These are phyloP conservation scores for Hydrochoerus hydrochaeris DNA, from an alignment of 2,113 vertebrate genomes.

Conservation along the genomic window DNA sequence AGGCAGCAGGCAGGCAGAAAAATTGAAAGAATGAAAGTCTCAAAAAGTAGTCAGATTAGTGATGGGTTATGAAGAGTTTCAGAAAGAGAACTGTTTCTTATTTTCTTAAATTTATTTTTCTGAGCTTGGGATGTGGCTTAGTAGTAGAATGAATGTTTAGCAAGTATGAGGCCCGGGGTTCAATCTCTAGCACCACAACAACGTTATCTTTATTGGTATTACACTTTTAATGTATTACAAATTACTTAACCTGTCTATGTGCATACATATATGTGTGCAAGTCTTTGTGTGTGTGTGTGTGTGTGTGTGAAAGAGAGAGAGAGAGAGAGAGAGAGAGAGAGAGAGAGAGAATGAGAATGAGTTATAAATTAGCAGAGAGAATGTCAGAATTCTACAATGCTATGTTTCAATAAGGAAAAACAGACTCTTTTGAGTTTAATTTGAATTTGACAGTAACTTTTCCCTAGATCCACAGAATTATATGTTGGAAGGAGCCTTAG, in stretches of 20 bases:
- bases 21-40: background rate
- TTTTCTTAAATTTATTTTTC: conserved; percentile 35
- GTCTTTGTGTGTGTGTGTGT: background rate
- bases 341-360: background rate
- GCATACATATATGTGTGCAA: background rate
- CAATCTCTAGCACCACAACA: background rate
- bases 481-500: background rate
- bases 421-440: conserved; percentile 15
- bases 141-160: background rate
- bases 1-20: background rate
- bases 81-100: conserved; percentile 10
- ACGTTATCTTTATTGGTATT: background rate
- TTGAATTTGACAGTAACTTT: conserved; percentile 53
- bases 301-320: background rate
- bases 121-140: background rate
- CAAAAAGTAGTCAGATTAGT: background rate
- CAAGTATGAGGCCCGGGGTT: background rate
- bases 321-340: background rate
- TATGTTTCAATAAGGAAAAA: conserved; percentile 53
- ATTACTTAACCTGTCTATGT: conserved; percentile 38
- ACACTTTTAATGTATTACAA: conserved; percentile 5
- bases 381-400: conserved; percentile 30
- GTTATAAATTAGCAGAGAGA: background rate
- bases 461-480: background rate
- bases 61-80: conserved; percentile 25